phyloP scores from a whole-genome alignment of 1,140 invertebrate species.

The Ceratitis capitata region DNA sequence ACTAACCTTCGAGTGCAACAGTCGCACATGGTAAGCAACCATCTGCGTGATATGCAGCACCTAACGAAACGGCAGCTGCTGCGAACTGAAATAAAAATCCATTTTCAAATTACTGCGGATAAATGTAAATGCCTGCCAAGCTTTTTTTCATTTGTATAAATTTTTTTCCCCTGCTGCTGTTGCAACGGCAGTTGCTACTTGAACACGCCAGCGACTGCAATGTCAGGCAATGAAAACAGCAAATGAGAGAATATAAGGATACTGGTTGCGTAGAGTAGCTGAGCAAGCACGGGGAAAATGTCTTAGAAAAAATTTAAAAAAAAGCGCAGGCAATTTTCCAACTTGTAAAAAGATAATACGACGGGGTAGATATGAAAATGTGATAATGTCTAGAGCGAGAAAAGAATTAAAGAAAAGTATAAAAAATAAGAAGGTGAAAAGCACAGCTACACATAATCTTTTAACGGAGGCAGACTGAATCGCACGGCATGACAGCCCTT shows the following conservation, averaged over 20 bases:
- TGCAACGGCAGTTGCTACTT: background rate
- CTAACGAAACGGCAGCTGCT: background rate
- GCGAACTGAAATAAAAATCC: conserved; percentile 23
- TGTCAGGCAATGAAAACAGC: background rate
- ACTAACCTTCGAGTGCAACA: background rate
- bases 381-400: background rate
- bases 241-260: background rate
- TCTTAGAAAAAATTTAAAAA: background rate
- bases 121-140: background rate
- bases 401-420: background rate
- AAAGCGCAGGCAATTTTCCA: conserved; percentile 32
- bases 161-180: background rate
- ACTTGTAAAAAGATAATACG: conserved; percentile 38
- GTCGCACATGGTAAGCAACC: background rate
- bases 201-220: background rate
- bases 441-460: background rate
- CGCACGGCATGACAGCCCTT: background rate
- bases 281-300: background rate
- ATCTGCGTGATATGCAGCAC: background rate
- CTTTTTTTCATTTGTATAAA: no score
- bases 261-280: background rate
- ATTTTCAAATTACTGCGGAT: conserved; percentile 19
- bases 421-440: background rate
- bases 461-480: background rate
- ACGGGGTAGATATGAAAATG: conserved; percentile 29